Conservation (phyloP, 2,888 invertebrate species). For the Aphrophora alni region DNA sequence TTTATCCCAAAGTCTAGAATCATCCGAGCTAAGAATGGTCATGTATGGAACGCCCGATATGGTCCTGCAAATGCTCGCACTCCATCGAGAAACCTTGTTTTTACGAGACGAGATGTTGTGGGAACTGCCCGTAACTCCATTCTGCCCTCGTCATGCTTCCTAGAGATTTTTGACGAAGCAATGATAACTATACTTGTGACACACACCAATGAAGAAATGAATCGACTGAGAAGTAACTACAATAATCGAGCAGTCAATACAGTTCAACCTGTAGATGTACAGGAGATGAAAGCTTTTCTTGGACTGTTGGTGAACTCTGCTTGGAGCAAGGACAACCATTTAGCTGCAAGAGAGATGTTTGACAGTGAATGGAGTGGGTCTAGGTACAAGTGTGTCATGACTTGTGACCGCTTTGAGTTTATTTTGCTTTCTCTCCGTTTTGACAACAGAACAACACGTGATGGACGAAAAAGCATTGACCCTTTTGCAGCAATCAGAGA, state of each 20-base stretch:
- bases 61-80: neutral
- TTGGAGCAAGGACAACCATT: slow-evolving; percentile 12
- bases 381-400: slow-evolving; percentile 12
- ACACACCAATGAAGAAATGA: slow-evolving; percentile 21
- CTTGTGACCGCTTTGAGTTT: slow-evolving; percentile 19
- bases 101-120: slow-evolving; percentile 17
- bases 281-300: slow-evolving; percentile 10
- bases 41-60: slow-evolving; percentile 11
- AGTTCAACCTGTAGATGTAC: slow-evolving; percentile 16
- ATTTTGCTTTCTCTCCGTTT: slow-evolving; percentile 9
- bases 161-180: slow-evolving; percentile 19
- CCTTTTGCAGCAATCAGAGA: slow-evolving; percentile 28
- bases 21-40: neutral
- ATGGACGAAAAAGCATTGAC: slow-evolving; percentile 2
- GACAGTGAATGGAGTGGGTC: slow-evolving; percentile 20
- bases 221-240: slow-evolving; percentile 6
- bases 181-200: neutral
- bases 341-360: slow-evolving; percentile 16
- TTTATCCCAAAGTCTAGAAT: neutral
- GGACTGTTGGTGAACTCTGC: slow-evolving; percentile 16
- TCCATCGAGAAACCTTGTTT: neutral
- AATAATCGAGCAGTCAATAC: neutral
- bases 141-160: slow-evolving; percentile 5
- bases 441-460: slow-evolving; percentile 15
- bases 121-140: slow-evolving; percentile 7